phyloP scores from a whole-genome alignment of 1,140 invertebrate species.

The Delia radicum region DNA sequence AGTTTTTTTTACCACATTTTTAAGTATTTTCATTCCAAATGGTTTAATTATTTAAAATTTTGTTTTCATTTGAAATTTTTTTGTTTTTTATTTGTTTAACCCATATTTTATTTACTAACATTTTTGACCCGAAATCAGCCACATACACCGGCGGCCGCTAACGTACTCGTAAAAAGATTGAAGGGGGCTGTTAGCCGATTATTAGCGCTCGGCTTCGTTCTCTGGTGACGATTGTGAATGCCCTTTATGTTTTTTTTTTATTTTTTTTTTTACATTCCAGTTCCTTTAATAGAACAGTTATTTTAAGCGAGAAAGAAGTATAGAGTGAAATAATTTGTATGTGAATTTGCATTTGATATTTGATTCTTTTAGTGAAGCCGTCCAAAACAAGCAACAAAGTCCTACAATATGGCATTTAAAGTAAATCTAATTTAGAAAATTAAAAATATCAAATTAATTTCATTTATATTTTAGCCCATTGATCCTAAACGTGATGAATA shows the following conservation, averaged over 20 bases:
- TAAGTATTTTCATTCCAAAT: no score
- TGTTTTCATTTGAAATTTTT: no score
- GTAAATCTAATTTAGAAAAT: constrained; percentile 25
- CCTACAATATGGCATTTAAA: constrained; percentile 47
- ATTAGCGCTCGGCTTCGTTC: background rate
- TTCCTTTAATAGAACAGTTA: constrained; percentile 5
- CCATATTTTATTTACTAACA: no score
- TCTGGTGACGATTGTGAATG: background rate
- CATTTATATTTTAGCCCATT: constrained; percentile 59
- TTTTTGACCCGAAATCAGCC: no score
- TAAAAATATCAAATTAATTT: background rate
- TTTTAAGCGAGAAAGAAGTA: background rate
- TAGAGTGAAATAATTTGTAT: no score
- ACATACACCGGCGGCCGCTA: no score
- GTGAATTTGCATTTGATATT: background rate
- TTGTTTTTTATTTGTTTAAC: no score
- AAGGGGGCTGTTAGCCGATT: no score
- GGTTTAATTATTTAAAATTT: no score
- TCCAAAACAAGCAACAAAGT: background rate
- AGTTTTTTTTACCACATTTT: no score
- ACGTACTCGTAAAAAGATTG: no score
- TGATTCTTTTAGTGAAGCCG: no score
- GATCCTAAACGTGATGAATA: constrained; percentile 92
- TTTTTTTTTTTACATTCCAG: background rate
- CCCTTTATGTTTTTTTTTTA: background rate